Conservation (phyloP, 2,797 vertebrate species). For the Acrossocheilus fasciatus region DNA sequence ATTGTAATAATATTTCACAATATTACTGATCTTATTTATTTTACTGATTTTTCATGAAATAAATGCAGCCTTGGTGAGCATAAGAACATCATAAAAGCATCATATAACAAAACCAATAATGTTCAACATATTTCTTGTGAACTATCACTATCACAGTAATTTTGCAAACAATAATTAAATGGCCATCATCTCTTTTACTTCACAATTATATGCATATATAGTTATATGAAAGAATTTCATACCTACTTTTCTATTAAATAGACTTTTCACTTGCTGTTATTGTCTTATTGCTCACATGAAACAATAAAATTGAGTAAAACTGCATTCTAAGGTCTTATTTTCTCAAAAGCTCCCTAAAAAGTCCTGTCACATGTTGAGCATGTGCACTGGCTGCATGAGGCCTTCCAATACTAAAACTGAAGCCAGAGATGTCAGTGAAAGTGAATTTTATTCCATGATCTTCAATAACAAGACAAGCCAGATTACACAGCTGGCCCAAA, state of each 20-base stretch:
- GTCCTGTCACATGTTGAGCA: conserved; percentile 64
- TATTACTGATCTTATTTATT: background rate
- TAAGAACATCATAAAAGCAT: background rate
- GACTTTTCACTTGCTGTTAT: no score
- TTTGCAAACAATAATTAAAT: background rate
- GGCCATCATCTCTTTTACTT: background rate
- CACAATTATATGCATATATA: background rate
- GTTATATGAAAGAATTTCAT: background rate
- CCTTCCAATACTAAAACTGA: background rate
- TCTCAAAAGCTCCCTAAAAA: conserved; percentile 60
- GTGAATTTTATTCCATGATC: background rate
- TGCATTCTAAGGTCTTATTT: conserved; percentile 40
- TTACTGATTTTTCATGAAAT: background rate
- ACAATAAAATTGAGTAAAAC: conserved; percentile 3
- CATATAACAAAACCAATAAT: background rate
- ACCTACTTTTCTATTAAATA: no score
- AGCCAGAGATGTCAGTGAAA: background rate
- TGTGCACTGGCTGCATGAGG: conserved; percentile 56
- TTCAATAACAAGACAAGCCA: background rate
- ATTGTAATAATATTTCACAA: background rate
- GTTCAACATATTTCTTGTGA: background rate
- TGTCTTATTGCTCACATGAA: background rate
- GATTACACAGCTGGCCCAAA: background rate
- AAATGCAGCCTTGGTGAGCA: background rate
- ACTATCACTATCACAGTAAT: background rate